A percentile compares a stretch with the other conserved stretches of the same genome.
Evolutionary conservation across 2,797 vertebrate species (phyloP).

Genomic region (Eleutherodactylus coqui): DNA sequence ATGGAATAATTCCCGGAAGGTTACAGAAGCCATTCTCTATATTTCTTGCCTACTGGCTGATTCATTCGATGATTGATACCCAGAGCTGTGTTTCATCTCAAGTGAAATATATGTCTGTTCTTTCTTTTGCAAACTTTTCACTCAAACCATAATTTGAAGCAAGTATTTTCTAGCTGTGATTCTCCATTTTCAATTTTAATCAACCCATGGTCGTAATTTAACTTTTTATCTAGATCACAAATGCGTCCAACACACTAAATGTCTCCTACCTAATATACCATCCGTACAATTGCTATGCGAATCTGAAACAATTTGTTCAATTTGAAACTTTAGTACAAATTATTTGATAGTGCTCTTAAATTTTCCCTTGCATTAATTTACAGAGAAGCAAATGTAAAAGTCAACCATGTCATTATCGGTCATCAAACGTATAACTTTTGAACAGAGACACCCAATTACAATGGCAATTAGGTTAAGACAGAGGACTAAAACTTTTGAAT

Average conservation of each 20-base stretch:
- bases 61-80: conserved; percentile 66
- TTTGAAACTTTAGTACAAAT: not conserved
- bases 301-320: conserved; percentile 13
- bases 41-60: conserved; percentile 65
- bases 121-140: conserved; percentile 60
- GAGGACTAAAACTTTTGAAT: too few relatives aligned
- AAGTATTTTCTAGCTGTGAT: conserved; percentile 53
- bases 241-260: conserved; percentile 28
- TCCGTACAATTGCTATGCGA: not conserved
- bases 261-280: not conserved
- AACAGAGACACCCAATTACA: not conserved
- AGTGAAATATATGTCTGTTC: conserved; percentile 57
- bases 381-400: not conserved
- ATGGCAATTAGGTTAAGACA: not conserved
- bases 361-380: not conserved
- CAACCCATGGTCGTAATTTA: conserved; percentile 46
- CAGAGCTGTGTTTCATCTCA: conserved; percentile 31
- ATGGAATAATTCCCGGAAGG: conserved; percentile 67
- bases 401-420: not conserved
- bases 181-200: conserved; percentile 6
- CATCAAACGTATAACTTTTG: not conserved
- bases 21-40: conserved; percentile 68
- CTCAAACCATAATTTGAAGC: conserved; percentile 58
- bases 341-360: not conserved
- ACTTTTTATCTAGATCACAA: conserved; percentile 44